These are phyloP conservation scores for Suncus etruscus DNA, from an alignment of 2,113 vertebrate species.

Conservation along the genomic window DNA sequence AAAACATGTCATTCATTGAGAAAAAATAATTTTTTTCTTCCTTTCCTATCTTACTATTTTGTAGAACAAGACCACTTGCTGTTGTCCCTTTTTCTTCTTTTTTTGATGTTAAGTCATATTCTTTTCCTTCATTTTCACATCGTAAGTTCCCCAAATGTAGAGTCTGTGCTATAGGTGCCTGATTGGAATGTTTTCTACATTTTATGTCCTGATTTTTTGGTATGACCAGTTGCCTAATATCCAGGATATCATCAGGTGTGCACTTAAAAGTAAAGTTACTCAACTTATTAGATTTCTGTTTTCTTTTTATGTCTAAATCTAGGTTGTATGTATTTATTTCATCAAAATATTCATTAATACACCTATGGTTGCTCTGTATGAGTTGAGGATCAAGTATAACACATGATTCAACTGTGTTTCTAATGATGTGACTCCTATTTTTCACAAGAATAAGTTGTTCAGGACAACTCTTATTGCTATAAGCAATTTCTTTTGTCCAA, in stretches of 20 bases:
- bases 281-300: neutral
- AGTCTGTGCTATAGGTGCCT: neutral
- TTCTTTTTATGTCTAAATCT: slow-evolving; percentile 50
- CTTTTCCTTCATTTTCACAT: slow-evolving; percentile 41
- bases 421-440: slow-evolving; percentile 20
- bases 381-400: slow-evolving; percentile 47
- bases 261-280: slow-evolving; percentile 63
- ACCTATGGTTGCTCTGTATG: slow-evolving; percentile 24
- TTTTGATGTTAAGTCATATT: slow-evolving; percentile 50
- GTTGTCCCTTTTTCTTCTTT: neutral
- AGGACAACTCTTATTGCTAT: slow-evolving; percentile 40
- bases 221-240: slow-evolving; percentile 31
- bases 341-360: slow-evolving; percentile 3
- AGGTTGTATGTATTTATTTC: neutral
- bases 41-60: neutral
- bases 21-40: slow-evolving; percentile 37
- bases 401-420: neutral
- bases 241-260: slow-evolving; percentile 43
- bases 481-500: slow-evolving; percentile 73
- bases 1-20: neutral
- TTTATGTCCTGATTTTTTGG: neutral
- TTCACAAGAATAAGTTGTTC: slow-evolving; percentile 40
- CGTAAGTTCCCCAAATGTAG: slow-evolving; percentile 29
- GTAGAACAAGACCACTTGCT: slow-evolving; percentile 34
- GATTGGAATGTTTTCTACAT: neutral